Evolutionary conservation across 2,888 invertebrate genomes (phyloP), one percentile per base, ranked within the genome.

Genomic region (Cheilosia pagana): DNA sequence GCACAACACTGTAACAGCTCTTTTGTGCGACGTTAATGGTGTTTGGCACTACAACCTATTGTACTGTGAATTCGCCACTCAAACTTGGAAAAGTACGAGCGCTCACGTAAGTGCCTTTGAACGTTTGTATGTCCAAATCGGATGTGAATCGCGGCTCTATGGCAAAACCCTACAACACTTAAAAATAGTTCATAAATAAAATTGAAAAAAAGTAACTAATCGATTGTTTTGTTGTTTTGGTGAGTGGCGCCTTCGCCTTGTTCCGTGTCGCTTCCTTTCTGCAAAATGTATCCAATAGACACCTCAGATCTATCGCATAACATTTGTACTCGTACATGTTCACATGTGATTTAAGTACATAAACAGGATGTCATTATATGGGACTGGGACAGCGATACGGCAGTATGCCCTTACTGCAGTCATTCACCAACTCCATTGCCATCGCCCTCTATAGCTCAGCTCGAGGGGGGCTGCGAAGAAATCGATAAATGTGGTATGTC

Each of bases 371-470:
- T 74, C 53, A 83, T 65, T 83, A 83, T 79, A 68, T 83, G 74
- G 83, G 79, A 79, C n/a, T n/a, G n/a, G n/a, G n/a, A n/a, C 83
- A 83, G 55, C 62, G 50, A 52, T 72, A 63, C 70, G 75, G 57
- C 68, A 59, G 59, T 79, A 65, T n/a, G n/a, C 70, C 59, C 79
- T 79, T 75, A 79, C 62, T 83, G 83, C 83, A 83, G 83, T 83
- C 78, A 74, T 79, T 63, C 31, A 63, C 68, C 23, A 43, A 28
- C 31, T 55, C 55, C 45, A n/a, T 48, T 52, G 45, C 25, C 43
- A 52, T 52, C 60, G 28, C 8, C 28, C 28, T 28, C 28, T 28
- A 2, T 45, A 16, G 31, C 7, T 31, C 12, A 50, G 31, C 7
- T 31, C 12, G 43, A 12, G 12, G 25, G 6, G 21, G 50, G 12